These are phyloP conservation scores for Latrodectus hesperus DNA, from an alignment of 2,888 invertebrate genomes.

Conservation along the genomic window DNA sequence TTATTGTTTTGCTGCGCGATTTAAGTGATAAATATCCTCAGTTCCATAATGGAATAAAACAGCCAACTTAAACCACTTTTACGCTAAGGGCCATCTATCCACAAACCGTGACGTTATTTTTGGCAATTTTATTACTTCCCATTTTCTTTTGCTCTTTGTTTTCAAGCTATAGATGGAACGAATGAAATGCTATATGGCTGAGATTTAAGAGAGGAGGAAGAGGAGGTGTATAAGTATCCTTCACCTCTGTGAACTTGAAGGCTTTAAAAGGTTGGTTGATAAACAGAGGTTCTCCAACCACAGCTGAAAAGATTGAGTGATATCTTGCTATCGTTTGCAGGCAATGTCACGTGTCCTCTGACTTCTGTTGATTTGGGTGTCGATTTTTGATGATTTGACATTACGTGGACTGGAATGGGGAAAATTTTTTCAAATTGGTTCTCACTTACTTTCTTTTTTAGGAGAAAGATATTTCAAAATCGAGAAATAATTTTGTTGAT, in stretches of 20 bases:
- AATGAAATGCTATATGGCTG: slow-evolving; percentile 7
- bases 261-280: neutral
- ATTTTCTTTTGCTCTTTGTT: slow-evolving; percentile 26
- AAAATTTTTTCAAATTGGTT: no score
- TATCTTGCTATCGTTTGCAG: slow-evolving; percentile 15
- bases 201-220: neutral
- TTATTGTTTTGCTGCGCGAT: neutral
- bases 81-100: slow-evolving; percentile 21
- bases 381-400: neutral
- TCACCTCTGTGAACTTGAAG: neutral
- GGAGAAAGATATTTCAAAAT: no score
- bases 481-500: no score
- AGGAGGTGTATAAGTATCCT: neutral
- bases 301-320: slow-evolving; percentile 7
- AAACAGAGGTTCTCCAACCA: neutral
- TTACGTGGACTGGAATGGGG: no score
- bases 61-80: slow-evolving; percentile 34
- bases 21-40: slow-evolving; percentile 27
- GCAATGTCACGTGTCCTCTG: slow-evolving; percentile 12
- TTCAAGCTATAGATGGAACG: slow-evolving; percentile 13
- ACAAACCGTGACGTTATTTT: slow-evolving; percentile 27
- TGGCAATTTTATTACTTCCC: slow-evolving; percentile 34
- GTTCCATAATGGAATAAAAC: slow-evolving; percentile 25
- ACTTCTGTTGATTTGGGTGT: neutral
- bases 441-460: no score